These are phyloP conservation scores for Drosophila peninsularis DNA, from an alignment of 2,888 invertebrate genomes.

Conservation along the genomic window DNA sequence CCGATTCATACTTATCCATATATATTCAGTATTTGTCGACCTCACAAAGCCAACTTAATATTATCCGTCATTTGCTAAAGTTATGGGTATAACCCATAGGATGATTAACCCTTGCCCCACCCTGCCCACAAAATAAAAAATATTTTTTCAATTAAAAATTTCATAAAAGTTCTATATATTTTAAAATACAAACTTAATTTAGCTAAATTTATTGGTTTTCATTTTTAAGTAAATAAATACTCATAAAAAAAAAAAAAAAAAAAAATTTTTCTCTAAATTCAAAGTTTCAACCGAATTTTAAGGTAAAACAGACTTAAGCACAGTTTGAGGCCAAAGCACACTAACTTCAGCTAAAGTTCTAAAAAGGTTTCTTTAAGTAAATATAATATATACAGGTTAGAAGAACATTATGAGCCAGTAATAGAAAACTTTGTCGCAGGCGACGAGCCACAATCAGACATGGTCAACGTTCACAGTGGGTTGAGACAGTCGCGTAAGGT, in stretches of 20 bases:
- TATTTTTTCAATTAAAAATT: not conserved
- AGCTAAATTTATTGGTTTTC: not conserved
- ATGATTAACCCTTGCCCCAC: too few relatives aligned
- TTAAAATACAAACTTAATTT: not conserved
- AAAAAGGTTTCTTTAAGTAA: slow-evolving; percentile 1
- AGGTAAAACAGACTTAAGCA: slow-evolving; percentile 4
- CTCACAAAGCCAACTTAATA: too few relatives aligned
- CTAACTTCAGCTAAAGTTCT: not conserved
- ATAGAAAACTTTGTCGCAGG: too few relatives aligned
- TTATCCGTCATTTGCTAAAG: too few relatives aligned
- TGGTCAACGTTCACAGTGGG: too few relatives aligned
- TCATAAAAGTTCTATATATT: not conserved
- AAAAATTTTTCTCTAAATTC: not conserved
- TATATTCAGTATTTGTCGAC: too few relatives aligned
- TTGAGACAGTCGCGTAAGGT: too few relatives aligned
- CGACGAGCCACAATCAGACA: too few relatives aligned
- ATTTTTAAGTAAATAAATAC: slow-evolving; percentile 2
- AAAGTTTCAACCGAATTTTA: not conserved
- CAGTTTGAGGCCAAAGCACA: not conserved
- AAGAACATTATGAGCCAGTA: too few relatives aligned
- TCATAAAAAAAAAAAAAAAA: slow-evolving; percentile 1
- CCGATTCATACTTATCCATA: too few relatives aligned
- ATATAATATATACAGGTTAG: not conserved
- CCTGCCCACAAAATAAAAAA: not conserved
- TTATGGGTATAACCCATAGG: too few relatives aligned